Conservation (phyloP, 2,797 vertebrate genomes). For the Lithobates sylvaticus region DNA sequence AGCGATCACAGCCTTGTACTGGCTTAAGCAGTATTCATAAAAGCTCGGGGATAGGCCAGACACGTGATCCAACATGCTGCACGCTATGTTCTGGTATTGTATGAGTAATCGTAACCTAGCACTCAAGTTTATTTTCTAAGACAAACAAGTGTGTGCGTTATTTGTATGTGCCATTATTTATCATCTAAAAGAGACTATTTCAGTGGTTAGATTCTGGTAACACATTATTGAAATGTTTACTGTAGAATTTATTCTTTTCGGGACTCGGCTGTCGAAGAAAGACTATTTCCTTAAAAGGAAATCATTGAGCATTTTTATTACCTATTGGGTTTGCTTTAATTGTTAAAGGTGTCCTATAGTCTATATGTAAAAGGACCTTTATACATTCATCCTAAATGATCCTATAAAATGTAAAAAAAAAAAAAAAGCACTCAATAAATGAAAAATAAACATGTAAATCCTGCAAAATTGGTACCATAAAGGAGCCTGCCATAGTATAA, state of each 20-base stretch:
- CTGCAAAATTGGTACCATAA: no score
- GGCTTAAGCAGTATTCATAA: neutral
- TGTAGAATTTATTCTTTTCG: neutral
- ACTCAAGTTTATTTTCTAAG: neutral
- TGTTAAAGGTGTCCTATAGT: no score
- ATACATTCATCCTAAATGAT: no score
- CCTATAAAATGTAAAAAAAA: no score
- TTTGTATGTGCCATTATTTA: neutral
- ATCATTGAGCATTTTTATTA: no score
- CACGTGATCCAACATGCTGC: conserved; percentile 19
- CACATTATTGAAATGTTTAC: neutral
- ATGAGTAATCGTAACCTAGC: conserved; percentile 24
- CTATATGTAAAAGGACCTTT: no score
- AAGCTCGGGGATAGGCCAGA: neutral
- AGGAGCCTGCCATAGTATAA: no score
- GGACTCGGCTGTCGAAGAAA: neutral
- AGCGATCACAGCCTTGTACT: neutral
- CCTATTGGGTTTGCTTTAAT: no score
- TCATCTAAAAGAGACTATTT: neutral
- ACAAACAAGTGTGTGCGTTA: neutral
- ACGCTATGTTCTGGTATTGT: conserved; percentile 5
- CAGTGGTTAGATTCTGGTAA: neutral
- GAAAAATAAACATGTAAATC: no score
- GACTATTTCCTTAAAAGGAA: neutral
- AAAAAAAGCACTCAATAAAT: no score